Base-by-base conservation (phyloP, 2,113 vertebrate species). In the Xenus cinereus region DNA sequence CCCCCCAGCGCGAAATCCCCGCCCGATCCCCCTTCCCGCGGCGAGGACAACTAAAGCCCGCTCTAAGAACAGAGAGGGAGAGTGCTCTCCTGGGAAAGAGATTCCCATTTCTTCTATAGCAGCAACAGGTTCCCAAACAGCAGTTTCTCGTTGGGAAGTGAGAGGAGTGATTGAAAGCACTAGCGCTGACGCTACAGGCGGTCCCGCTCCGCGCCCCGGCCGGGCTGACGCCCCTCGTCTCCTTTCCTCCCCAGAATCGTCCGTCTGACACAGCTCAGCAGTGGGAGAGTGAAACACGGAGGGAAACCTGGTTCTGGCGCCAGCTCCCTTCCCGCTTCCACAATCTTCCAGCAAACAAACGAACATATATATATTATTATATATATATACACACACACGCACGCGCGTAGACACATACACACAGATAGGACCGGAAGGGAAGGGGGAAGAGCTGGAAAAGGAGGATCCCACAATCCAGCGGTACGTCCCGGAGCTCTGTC, bases 51-150 rank as follows among this genome's bases (percentile, higher is more conserved):
- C 41, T 50, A 79, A 72, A 69, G 66, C 83, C 86, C 73, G 12
- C 93, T 74, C 84, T 79, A 23, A 60, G 63, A 73, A 90, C 82
- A 88, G 79, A 90, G 94, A 84, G 59, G 90, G 85, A 64, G 91
- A 45, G 56, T 62, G 75, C 71, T 66, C 80, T 94, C 84, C 33
- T 17, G 80, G 94, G 94, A 93, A 94, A 82, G 83, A 95, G 48
- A 80, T 93, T 94, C 95, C 86, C 94, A 64, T 68, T 80, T 96
- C 96, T 97, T 97, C 92, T 95, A 97, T 95, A 97, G 96, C 94
- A 97, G 94, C 97, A 95, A 96, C 95, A 78, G 84, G 75, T 94
- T 95, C 86, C 96, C 94, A 95, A 92, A 88, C 92, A 96, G 95
- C 96, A 92, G 90, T 75, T 89, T 75, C 9, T 19, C 45, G 96